Conservation (phyloP, 2,888 invertebrate genomes). For the Polyploca ridens region DNA sequence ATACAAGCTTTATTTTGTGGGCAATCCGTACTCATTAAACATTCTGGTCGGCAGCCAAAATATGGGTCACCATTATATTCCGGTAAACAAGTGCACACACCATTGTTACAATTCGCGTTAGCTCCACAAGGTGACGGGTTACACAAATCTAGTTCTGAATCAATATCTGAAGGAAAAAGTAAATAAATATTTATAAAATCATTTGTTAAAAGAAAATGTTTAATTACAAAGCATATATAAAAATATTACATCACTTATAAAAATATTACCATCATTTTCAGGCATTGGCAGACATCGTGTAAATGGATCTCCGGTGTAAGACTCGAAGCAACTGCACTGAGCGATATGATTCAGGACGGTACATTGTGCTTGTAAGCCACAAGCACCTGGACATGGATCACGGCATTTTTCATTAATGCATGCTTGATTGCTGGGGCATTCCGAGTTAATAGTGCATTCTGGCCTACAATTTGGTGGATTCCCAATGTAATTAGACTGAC, state of each 20-base stretch:
- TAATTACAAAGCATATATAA: not conserved
- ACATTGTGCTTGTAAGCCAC: constrained; percentile 85
- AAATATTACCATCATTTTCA: constrained; percentile 61
- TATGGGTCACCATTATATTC: constrained; percentile 92
- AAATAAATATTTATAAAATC: constrained; percentile 11
- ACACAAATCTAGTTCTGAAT: constrained; percentile 82
- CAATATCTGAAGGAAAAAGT: constrained; percentile 48
- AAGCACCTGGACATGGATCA: constrained; percentile 88
- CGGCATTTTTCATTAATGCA: constrained; percentile 87
- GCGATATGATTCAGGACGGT: constrained; percentile 86
- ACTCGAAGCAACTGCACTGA: constrained; percentile 84
- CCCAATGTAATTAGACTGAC: constrained; percentile 85
- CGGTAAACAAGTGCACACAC: constrained; percentile 88
- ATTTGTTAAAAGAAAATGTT: not conserved
- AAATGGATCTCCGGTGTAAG: constrained; percentile 86
- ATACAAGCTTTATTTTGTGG: constrained; percentile 88
- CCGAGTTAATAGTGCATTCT: constrained; percentile 88
- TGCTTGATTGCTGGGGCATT: constrained; percentile 87
- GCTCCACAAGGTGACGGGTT: constrained; percentile 88
- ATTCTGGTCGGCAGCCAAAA: constrained; percentile 92
- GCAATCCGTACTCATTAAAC: constrained; percentile 90
- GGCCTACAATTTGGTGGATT: constrained; percentile 88
- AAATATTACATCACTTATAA: no score
- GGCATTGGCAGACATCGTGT: constrained; percentile 66
- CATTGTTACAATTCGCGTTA: constrained; percentile 88